Conservation (phyloP, 2,113 vertebrate species). For the Anas platyrhynchos region DNA sequence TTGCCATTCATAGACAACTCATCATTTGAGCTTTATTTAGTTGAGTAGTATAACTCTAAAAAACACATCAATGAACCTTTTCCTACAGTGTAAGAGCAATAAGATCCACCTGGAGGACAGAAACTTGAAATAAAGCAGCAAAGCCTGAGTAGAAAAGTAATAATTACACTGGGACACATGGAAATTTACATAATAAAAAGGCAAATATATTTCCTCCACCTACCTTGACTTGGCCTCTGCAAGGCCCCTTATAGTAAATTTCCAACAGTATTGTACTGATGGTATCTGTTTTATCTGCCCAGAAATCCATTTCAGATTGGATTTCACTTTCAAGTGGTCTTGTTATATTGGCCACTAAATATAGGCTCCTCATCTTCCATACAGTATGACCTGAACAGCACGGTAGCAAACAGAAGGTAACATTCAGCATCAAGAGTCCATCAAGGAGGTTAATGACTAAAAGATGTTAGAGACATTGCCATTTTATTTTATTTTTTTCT, state of each 20-base stretch:
- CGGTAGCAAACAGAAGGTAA: background rate
- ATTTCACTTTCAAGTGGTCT: background rate
- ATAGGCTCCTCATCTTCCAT: background rate
- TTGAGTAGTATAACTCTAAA: background rate
- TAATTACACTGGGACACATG: background rate
- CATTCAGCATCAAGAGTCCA: background rate
- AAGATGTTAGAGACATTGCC: background rate
- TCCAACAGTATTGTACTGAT: background rate
- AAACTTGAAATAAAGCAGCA: background rate
- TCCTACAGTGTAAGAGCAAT: background rate
- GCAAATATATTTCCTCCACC: background rate
- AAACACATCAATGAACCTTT: background rate
- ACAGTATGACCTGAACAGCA: background rate
- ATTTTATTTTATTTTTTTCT: background rate
- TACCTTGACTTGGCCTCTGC: background rate
- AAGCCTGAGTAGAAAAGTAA: background rate
- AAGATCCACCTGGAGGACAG: background rate
- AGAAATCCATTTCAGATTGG: background rate
- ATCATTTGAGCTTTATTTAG: background rate
- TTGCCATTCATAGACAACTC: background rate
- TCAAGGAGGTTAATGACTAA: background rate
- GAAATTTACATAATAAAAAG: background rate
- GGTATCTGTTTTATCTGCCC: background rate
- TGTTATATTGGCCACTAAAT: accelerated
- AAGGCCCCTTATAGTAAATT: background rate